These are phyloP conservation scores for Chromoteleia sp. DNA, from an alignment of 2,888 invertebrate species.

Conservation along the genomic window DNA sequence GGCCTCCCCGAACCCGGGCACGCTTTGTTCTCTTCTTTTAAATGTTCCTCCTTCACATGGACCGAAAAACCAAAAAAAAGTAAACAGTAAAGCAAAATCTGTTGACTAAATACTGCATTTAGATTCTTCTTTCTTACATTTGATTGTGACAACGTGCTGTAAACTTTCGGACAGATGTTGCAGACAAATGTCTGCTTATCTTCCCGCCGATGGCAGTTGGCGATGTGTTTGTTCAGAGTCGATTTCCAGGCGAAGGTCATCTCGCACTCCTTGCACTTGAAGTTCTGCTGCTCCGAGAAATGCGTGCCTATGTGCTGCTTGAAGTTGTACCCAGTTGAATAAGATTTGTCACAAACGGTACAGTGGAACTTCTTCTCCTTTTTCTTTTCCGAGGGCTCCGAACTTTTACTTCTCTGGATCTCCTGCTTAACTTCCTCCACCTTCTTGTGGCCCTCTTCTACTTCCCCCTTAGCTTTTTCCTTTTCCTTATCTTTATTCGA, in stretches of 20 bases:
- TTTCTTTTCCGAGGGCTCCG: conserved; percentile 29
- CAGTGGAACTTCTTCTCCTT: conserved; percentile 78
- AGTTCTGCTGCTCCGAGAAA: conserved; percentile 80
- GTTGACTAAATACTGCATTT: too few relatives aligned
- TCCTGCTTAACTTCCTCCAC: conserved; percentile 9
- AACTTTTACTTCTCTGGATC: not conserved
- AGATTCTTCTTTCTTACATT: conserved; percentile 76
- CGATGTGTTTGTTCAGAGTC: conserved; percentile 82
- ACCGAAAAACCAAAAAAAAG: conserved; percentile 76
- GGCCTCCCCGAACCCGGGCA: too few relatives aligned
- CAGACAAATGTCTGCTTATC: conserved; percentile 80
- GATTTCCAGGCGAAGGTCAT: conserved; percentile 83
- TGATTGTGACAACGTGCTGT: conserved; percentile 80
- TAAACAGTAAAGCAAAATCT: too few relatives aligned
- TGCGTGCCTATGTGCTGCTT: conserved; percentile 83
- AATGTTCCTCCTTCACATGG: conserved; percentile 82
- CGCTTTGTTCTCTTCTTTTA: conserved; percentile 81
- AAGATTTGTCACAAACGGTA: conserved; percentile 80
- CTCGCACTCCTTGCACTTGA: conserved; percentile 81
- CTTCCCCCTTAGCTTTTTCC: conserved; percentile 17
- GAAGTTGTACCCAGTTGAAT: conserved; percentile 81
- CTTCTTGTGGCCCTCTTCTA: not conserved
- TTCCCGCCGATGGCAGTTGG: conserved; percentile 78
- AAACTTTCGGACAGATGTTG: conserved; percentile 81
- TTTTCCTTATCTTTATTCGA: conserved; percentile 28